Percentiles rank a stretch among this genome's conserved stretches.
These are phyloP conservation scores for Willisornis vidua DNA, from an alignment of 2,113 vertebrate genomes.

Conservation along the genomic window DNA sequence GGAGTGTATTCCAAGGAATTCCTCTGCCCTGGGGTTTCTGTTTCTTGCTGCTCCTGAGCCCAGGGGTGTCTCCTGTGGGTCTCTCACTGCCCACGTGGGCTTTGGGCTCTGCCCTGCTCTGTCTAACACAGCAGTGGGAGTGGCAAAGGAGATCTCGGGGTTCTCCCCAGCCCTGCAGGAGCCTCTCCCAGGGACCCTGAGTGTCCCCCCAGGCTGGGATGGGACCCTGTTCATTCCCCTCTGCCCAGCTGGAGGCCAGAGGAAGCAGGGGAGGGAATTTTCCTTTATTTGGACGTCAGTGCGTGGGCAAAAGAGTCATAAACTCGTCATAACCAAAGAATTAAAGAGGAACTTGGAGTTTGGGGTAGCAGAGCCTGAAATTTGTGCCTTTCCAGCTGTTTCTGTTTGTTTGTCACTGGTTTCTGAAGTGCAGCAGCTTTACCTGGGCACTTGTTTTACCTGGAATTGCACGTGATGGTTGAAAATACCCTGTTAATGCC, in stretches of 20 bases:
- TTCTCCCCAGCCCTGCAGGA: background rate
- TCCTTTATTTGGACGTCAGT: background rate
- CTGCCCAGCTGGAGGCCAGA: background rate
- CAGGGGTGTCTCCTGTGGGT: background rate
- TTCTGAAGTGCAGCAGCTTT: background rate
- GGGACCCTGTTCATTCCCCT: background rate
- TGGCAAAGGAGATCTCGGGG: fast-evolving
- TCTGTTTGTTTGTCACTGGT: background rate
- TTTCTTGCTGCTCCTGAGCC: background rate
- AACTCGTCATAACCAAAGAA: background rate
- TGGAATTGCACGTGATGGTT: fast-evolving
- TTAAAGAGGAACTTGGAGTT: background rate
- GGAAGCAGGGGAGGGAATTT: background rate
- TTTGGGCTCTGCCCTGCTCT: background rate
- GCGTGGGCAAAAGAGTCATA: background rate
- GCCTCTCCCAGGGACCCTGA: background rate
- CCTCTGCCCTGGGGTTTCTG: background rate
- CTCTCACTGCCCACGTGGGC: background rate
- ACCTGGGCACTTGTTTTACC: background rate
- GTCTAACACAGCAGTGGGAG: background rate
- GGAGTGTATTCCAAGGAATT: background rate
- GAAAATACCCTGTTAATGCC: background rate
- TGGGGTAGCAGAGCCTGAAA: background rate
- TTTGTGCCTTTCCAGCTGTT: fast-evolving
- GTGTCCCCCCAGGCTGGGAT: fast-evolving